phyloP scores from a whole-genome alignment of 2,797 vertebrate species.

The Heteromormyrus szaboi region DNA sequence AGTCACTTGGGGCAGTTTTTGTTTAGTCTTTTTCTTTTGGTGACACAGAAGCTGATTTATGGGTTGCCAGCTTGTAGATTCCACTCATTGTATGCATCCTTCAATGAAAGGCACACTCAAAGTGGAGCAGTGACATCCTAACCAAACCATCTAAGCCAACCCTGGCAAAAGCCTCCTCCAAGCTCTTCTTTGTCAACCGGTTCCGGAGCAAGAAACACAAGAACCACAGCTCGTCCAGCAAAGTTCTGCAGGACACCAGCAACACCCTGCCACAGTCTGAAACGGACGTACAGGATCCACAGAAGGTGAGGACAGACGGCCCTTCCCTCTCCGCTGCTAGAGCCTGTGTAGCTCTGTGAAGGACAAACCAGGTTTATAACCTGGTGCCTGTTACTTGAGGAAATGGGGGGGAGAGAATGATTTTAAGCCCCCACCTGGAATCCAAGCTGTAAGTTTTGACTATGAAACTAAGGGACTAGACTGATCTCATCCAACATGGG shows the following conservation, averaged over 20 bases:
- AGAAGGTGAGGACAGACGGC: slow-evolving; percentile 68
- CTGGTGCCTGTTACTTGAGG: not conserved
- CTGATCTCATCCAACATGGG: not conserved
- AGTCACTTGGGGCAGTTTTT: not conserved
- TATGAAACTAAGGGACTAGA: not conserved
- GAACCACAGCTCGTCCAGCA: slow-evolving; percentile 59
- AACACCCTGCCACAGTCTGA: slow-evolving; percentile 72
- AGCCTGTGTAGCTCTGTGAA: not conserved
- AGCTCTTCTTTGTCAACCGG: slow-evolving; percentile 89
- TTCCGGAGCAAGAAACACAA: slow-evolving; percentile 89
- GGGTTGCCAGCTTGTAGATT: not conserved
- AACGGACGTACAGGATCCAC: slow-evolving; percentile 47
- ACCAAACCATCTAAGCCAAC: slow-evolving; percentile 82
- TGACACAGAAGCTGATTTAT: not conserved
- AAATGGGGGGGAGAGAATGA: not conserved
- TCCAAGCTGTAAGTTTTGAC: not conserved
- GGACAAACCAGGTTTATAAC: not conserved
- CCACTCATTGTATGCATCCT: not conserved
- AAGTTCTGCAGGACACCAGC: slow-evolving; percentile 87
- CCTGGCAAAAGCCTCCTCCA: slow-evolving; percentile 78
- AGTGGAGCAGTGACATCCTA: slow-evolving; percentile 86
- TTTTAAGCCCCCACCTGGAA: not conserved
- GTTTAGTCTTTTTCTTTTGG: not conserved
- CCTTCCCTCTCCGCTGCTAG: not conserved
- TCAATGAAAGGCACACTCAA: slow-evolving; percentile 68